Evolutionary conservation across 30 jellyfish, hydroid and myxozoan species (phyloP), one percentile per base, ranked within the genome.

Genomic region (Clytia hemisphaerica): DNA sequence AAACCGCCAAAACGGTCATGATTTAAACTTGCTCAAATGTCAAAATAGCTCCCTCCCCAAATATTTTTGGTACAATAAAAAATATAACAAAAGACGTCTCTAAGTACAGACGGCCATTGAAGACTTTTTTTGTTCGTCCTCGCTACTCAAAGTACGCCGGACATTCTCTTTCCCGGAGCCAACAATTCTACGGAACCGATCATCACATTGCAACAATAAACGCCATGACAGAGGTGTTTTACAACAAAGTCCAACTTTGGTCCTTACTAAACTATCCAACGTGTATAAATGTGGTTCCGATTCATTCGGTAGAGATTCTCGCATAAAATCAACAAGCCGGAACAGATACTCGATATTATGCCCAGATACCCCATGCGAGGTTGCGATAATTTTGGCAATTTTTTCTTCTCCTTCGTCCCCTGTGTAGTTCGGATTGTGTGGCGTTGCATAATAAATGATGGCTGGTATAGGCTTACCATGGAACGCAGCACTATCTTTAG

Each of bases 341-440:
- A 88, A 60, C 22, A 88, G 61, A 53, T 88, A 88, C 71, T 88
- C 97, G 27, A 88, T 75, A 78, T 88, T 88, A 28, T 82, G 78
- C 26, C 97, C 97, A 19, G 76, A 22, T 4, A 37, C 75, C 12
- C 97, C 97, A n/a, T 14, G 71, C 29, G 93, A 66, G 3, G 67
- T 67, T 18, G 73, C 71, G 0, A 88, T 88, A 40, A 79, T 88
- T 24, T 72, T 37, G 18, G 85, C 77, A 0, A 88, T 72, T 36
- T 67, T 84, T 0, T 35, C 76, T 33, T 36, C 29, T 12, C 82
- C 61, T 12, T 80, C 80, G 12, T 68, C 60, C 15, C 97, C 93
- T n/a, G n/a, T n/a, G 58, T 70, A 88, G 33, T 48, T 45, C 31
- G 34, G 63, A 58, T 78, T 88, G 33, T 50, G 66, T 2, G 89